These are phyloP conservation scores for Pteropus rufus DNA, from an alignment of 2,797 vertebrate species.

Conservation along the genomic window DNA sequence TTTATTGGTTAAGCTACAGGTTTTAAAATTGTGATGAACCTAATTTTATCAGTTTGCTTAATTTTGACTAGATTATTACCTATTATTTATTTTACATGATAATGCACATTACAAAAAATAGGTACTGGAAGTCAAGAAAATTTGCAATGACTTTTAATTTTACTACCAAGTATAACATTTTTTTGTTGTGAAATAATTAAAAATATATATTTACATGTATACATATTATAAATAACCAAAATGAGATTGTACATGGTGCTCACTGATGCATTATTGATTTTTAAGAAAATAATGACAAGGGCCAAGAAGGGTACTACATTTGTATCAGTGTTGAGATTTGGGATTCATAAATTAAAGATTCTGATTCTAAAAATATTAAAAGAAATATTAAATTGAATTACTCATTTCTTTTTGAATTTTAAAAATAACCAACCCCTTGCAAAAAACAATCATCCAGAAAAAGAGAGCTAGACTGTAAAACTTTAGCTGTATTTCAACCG, in stretches of 20 bases:
- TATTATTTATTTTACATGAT: not conserved
- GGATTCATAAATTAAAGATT: not conserved
- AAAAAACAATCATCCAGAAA: not conserved
- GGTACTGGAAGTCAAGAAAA: not conserved
- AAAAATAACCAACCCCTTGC: not conserved
- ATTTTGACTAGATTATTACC: not conserved
- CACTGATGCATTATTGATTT: not conserved
- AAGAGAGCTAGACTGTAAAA: not conserved
- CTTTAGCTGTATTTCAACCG: not conserved
- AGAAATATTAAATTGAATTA: not conserved
- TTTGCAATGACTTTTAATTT: not conserved
- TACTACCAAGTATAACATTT: not conserved
- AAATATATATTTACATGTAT: not conserved
- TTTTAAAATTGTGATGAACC: not conserved
- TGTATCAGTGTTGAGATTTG: not conserved
- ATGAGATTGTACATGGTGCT: not conserved
- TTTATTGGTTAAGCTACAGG: not conserved
- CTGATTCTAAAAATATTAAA: not conserved
- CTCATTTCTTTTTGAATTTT: not conserved
- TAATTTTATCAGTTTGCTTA: not conserved
- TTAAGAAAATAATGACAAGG: not conserved
- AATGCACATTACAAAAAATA: not conserved
- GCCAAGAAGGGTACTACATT: not conserved
- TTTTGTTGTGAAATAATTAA: conserved; percentile 1
- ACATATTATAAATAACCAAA: not conserved